Base-by-base conservation (phyloP, 2,797 vertebrate species). In the Silurus aristotelis region DNA sequence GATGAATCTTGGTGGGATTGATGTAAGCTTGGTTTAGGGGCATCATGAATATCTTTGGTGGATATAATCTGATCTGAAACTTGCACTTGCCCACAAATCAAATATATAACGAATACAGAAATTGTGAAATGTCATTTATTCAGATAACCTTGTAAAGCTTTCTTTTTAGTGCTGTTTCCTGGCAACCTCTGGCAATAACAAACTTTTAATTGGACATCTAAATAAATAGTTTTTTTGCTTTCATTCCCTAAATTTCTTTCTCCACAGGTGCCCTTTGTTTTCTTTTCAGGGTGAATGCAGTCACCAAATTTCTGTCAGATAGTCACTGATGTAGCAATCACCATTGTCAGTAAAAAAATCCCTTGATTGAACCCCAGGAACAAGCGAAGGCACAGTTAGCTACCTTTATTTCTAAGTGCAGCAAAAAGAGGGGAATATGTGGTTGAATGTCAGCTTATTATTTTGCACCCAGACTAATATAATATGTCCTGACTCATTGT, bases 141-240 rank as follows among this genome's bases (percentile, higher is more conserved):
- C 27, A 56, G 70, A 73, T 48, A 83, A 71, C 46, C 27, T 48
- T 67, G 46, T 61, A 31, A 48, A 19, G 4, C 22, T 70, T 70
- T 73, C 31, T 84, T 46, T 83, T 78, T 78, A 46, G 58, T 58
- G 22, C 81, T 75, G 84, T 88, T 67, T 68, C 87, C 84, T 73
- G 71, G 84, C 75, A 88, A 88, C 81, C 61, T 66, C 17, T 2
- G n/a, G 66, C 52, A 60, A 66, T 61, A 38, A 61, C 27, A 67
- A 48, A 27, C 52, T 61, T 82, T 46, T 61, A 86, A 83, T 86
- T 83, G 72, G 10, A 25, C 19, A 63, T 52, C 13, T 38, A n/a
- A 46, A 71, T 71, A 78, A 38, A 38, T 0, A 55, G 1, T 1
- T 48, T 38, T 43, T 52, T 22, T 19, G 14, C 73, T 78, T 71